Conservation (phyloP, 2,113 vertebrate species). For the Boulengerochromis microlepis region DNA sequence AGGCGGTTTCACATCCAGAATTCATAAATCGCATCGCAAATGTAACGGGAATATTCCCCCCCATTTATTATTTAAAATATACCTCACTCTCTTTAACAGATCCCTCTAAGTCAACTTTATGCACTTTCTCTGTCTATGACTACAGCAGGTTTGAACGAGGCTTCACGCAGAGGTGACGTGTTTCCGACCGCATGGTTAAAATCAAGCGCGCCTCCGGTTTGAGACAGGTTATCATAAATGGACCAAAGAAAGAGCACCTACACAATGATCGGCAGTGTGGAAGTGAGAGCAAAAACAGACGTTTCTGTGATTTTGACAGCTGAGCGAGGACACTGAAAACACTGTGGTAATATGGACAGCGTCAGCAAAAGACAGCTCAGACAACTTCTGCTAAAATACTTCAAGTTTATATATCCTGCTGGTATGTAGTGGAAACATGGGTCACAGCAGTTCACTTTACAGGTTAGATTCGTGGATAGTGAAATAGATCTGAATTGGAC, state of each 20-base stretch:
- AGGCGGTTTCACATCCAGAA: not conserved
- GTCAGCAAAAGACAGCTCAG: not conserved
- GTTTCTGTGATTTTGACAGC: not conserved
- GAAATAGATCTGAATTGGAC: not conserved
- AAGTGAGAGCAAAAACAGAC: slow-evolving; percentile 20
- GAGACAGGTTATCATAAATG: slow-evolving; percentile 23
- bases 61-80: not conserved
- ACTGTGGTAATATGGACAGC: not conserved
- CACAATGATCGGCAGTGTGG: not conserved
- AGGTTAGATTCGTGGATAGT: not conserved
- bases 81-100: not conserved
- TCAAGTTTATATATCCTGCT: not conserved
- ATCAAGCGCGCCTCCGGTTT: slow-evolving; percentile 32
- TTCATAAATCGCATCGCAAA: not conserved
- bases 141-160: slow-evolving; percentile 6
- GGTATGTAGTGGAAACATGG: not conserved
- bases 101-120: not conserved
- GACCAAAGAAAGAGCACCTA: not conserved
- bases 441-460: not conserved
- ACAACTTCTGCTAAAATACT: not conserved
- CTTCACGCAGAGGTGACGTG: not conserved
- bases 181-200: slow-evolving; percentile 29
- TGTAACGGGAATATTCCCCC: not conserved
- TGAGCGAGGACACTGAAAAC: not conserved
- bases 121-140: not conserved